Base-by-base conservation (phyloP, 1,140 invertebrate genomes). In the Himalopsyche phryganea region DNA sequence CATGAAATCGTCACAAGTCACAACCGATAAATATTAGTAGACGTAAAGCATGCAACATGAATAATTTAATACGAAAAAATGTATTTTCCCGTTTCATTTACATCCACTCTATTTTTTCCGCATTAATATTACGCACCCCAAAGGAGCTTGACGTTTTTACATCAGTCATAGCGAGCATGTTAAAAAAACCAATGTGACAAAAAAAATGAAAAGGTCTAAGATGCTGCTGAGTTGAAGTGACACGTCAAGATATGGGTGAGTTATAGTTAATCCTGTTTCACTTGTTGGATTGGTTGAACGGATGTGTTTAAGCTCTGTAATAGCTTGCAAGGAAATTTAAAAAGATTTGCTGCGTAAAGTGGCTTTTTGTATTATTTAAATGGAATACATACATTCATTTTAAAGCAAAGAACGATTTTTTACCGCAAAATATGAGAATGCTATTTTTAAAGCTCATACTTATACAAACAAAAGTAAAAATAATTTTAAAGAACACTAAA, bases 241-340 rank as follows among this genome's bases (percentile, higher is more conserved):
- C 55, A 58, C 40, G 48, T 50, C 23, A 20, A 58, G 55, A 58
- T 58, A 58, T 58, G 55, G 42, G 55, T 58, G 55, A 50, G 55
- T 50, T 42, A 58, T 58, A 58, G 55, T 58, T 19, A 14, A 40
- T 23, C 10, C 13, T 45, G 9, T 40, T 33, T 50, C 48, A 50
- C 47, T 58, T 58, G 55, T 50, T 58, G 48, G 40, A 50, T 28
- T 49, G 47, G 13, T 23, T 33, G 19, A 28, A 28, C 10, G 38
- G 38, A 40, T 40, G 38, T 15, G 11, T 11, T 40, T 28, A 28
- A 28, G 23, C 23, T 28, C 23, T 28, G 23, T 28, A 28, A 28
- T 28, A 28, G 23, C 23, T 28, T 28, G 23, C 23, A 5, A 9
- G 23, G 23, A 28, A 28, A 28, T 28, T 28, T 28, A 28, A 28